Evolutionary conservation across 2,888 invertebrate species (phyloP).

Genomic region (Habrosyne pyritoides): DNA sequence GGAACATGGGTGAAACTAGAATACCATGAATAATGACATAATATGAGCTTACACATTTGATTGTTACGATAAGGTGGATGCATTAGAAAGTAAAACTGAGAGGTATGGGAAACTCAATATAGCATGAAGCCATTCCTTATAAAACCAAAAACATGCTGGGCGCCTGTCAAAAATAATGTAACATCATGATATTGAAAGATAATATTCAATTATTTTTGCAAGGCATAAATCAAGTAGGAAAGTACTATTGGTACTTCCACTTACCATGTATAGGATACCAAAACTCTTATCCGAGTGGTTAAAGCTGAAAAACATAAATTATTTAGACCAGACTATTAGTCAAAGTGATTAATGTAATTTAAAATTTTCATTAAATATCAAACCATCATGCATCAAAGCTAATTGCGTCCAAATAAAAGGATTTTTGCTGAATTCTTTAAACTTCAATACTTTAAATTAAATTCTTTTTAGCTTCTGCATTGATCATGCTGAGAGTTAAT

Average conservation of each 20-base stretch:
- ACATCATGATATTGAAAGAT: neutral
- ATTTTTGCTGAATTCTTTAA: too few relatives aligned
- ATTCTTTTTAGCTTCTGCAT: too few relatives aligned
- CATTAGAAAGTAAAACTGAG: neutral
- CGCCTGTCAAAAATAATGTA: slow-evolving; percentile 45
- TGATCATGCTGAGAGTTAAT: neutral
- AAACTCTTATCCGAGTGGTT: slow-evolving; percentile 79
- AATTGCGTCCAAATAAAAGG: slow-evolving; percentile 7
- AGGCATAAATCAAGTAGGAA: slow-evolving; percentile 61
- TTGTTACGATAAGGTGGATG: neutral
- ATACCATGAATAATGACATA: neutral
- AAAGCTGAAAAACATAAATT: slow-evolving; percentile 81
- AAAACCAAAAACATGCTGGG: slow-evolving; percentile 40
- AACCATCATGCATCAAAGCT: slow-evolving; percentile 41
- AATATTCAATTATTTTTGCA: slow-evolving; percentile 42
- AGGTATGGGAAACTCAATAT: neutral
- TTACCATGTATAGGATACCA: slow-evolving; percentile 79
- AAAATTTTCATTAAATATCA: slow-evolving; percentile 28
- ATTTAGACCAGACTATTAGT: slow-evolving; percentile 63
- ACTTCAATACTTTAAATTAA: too few relatives aligned
- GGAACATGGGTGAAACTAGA: too few relatives aligned
- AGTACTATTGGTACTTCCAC: slow-evolving; percentile 78
- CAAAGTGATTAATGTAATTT: slow-evolving; percentile 30
- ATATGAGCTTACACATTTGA: neutral
- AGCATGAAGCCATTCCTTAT: slow-evolving; percentile 40